Percentiles rank a stretch among this genome's conserved stretches.
phyloP scores from a whole-genome alignment of 2,797 vertebrate species.

The Diglossa cyanea region DNA sequence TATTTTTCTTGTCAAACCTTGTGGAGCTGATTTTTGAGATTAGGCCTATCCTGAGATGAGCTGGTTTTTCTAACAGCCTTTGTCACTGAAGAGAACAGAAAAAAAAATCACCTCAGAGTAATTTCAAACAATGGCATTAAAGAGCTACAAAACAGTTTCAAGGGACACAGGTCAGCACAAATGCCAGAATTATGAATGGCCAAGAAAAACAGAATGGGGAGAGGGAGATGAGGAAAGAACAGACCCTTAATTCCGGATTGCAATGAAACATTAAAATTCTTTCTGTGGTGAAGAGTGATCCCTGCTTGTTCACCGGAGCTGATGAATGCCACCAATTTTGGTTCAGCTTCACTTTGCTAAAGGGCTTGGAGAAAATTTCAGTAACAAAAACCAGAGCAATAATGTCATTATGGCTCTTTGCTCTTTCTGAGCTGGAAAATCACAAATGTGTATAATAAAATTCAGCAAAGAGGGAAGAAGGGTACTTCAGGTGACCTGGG shows the following conservation, averaged over 20 bases:
- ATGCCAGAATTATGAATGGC: not conserved
- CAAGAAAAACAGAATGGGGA: not conserved
- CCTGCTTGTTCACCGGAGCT: not conserved
- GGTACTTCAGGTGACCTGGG: not conserved
- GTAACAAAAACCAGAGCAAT: not conserved
- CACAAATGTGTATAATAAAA: not conserved
- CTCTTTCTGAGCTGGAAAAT: not conserved
- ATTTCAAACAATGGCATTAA: not conserved
- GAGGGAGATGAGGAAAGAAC: not conserved
- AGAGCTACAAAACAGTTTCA: not conserved
- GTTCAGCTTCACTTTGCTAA: constrained; percentile 14
- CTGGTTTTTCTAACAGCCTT: not conserved
- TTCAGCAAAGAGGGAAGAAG: not conserved
- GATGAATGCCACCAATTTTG: constrained; percentile 20
- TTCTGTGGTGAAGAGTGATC: not conserved
- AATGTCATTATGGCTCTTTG: not conserved
- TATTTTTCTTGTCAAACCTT: not conserved
- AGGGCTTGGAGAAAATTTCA: constrained; percentile 30
- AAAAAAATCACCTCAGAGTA: not conserved
- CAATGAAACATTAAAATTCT: not conserved
- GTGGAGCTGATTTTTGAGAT: not conserved
- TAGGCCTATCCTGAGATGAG: not conserved
- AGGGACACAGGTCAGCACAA: not conserved
- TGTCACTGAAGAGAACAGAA: not conserved
- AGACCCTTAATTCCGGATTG: not conserved